A percentile compares a stretch with the other conserved stretches of the same genome.
Conservation (phyloP, 2,797 vertebrate species). For the Pseudocheirus occidentalis region DNA sequence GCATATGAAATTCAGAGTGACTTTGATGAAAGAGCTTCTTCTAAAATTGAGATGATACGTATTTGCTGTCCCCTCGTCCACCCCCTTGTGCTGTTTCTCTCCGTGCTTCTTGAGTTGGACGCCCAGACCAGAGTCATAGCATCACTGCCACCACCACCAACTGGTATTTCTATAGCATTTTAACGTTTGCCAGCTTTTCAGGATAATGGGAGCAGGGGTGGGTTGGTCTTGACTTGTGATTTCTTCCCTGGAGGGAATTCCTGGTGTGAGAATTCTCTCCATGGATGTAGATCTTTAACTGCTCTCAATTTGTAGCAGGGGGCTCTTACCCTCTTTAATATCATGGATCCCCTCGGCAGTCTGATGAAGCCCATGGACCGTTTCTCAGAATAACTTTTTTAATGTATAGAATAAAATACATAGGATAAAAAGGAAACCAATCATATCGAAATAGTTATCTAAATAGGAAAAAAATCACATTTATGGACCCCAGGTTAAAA, state of each 20-base stretch:
- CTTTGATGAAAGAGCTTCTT: constrained; percentile 51
- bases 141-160: background rate
- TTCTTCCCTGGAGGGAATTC: background rate
- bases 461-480: background rate
- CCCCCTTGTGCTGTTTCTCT: background rate
- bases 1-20: constrained; percentile 28
- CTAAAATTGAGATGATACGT: constrained; percentile 28
- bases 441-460: background rate
- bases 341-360: background rate
- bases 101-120: background rate
- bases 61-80: constrained; percentile 15
- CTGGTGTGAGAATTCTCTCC: background rate
- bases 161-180: background rate
- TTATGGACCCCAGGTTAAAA: background rate
- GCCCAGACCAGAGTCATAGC: background rate
- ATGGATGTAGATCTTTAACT: background rate
- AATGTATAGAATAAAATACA: background rate
- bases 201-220: background rate
- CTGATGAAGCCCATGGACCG: background rate
- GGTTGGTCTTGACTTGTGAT: background rate
- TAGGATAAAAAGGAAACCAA: background rate
- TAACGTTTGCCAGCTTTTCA: background rate
- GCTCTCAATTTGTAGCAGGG: background rate
- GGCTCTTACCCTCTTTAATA: background rate
- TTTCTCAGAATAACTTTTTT: background rate